Base-by-base conservation (phyloP, 2,113 vertebrate genomes). In the Ochotona curzoniae region DNA sequence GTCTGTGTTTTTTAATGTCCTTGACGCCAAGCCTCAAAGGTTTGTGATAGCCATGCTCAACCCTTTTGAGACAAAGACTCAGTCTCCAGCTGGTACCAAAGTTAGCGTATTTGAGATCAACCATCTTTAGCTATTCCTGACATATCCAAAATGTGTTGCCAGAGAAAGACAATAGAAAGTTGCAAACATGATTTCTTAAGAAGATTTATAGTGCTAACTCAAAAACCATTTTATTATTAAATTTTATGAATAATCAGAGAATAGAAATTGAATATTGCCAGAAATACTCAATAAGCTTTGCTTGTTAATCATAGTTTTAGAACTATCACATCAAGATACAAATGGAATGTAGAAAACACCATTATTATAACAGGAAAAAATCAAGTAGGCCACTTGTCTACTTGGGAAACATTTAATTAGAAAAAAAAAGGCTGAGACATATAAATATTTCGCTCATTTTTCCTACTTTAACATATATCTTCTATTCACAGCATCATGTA, bases 351-450 rank as follows among this genome's bases (percentile, higher is more conserved):
- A 70, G 92, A 74, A 87, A 63, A 85, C 10, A 20, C 18, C 14
- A 18, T 18, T 20, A 57, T 57, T 57, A 57, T 35, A 49, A 75
- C 18, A 76, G 26, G 26, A 38, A 73, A 18, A 35, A 21, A 73
- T 75, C 6, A 80, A 82, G 17, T 74, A 61, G 86, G 35, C 35
- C 47, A 47, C 47, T 61, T 69, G 20, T 32, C 70, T 70, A 49
- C 71, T 86, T 74, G 32, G 25, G 47, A 90, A 83, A 78, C 70
- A 13, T 32, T 71, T 44, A 26, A 83, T 70, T 89, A 93, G 84
- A 90, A 76, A 28, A 12, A 91, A 93, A 90, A 61, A 23, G 28
- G 54, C 26, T 64, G 47, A 69, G 30, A 35, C 44, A 28, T n/a
- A 78, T 9, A 6, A 83, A 73, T 92, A 28, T 79, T 66, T 61